Evolutionary conservation across 2,113 vertebrate species (phyloP).

Genomic region (Petrocephalus zakoni): DNA sequence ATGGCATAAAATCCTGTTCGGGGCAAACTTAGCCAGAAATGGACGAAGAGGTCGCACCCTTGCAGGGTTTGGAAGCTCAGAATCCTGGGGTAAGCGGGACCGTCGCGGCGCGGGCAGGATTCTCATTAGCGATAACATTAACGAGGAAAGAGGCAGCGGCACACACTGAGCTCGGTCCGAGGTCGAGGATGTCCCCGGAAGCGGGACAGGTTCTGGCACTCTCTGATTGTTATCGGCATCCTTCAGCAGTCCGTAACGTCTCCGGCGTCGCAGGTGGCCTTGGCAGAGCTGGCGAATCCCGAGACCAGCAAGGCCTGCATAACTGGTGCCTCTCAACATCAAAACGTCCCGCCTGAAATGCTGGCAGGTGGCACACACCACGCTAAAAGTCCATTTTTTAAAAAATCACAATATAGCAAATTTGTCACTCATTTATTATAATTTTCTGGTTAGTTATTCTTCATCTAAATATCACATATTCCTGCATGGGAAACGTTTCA

Average conservation of each 20-base stretch:
- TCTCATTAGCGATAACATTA: not conserved
- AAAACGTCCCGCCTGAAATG: not conserved
- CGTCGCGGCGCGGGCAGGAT: not conserved
- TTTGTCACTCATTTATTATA: not conserved
- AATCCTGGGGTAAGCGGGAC: not conserved
- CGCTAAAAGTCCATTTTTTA: not conserved
- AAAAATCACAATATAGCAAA: not conserved
- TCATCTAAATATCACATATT: not conserved
- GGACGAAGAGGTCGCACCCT: not conserved
- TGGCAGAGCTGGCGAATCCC: not conserved
- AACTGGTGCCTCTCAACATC: not conserved
- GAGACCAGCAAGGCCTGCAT: not conserved
- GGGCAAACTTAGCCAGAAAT: not conserved
- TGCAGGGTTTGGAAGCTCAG: not conserved
- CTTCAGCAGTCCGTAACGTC: not conserved
- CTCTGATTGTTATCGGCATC: not conserved
- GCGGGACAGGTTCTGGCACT: not conserved
- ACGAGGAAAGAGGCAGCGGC: not conserved
- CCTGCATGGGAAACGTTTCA: not conserved
- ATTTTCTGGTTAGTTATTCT: not conserved
- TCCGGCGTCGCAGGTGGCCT: not conserved
- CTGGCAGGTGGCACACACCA: not conserved
- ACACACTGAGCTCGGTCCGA: not conserved
- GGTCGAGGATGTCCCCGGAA: not conserved
- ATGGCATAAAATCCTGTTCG: not conserved